Evolutionary conservation across 2,797 vertebrate genomes (phyloP), one percentile per base, ranked within the genome.

Genomic region (Liasis olivaceus): DNA sequence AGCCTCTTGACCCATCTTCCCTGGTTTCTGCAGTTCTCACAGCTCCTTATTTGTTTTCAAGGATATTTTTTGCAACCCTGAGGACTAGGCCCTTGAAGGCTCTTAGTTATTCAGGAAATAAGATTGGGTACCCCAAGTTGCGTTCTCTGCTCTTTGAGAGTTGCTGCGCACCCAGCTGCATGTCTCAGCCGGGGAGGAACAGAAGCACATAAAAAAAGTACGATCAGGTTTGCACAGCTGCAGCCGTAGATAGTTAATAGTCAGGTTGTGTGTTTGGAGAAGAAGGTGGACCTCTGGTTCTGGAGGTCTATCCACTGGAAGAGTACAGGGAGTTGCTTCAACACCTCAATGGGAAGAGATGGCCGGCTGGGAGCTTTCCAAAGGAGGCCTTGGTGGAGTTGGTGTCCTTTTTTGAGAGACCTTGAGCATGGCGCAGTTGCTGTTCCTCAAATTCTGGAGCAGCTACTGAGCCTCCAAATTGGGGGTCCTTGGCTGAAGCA

Each of bases 271-370:
- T 28, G 64, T 13, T 69, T 11, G 12, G 3, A 26, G 12, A n/a
- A n/a, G 2, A 69, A 8, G 28, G 0, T n/a, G 28, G 11, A 28
- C 26, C n/a, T 31, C n/a, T 42, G 42, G 56, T 85, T 14, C 47
- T 17, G 42, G 77, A 84, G 47, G 84, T 14, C 51, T 85, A 56
- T 47, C 84, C 54, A 85, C 69, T 31, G 12, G 17, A 13, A 26
- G 8, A 28, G 28, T 26, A 28, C 22, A 26, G 28, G 63, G 26
- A 66, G 63, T 31, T 60, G 14, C 14, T 59, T 20, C 26, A 89
- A 90, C 93, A 81, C n/a, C 91, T 81, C 28, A 56, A 77, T 66
- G 31, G 94, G 36, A 90, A 94, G 92, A 92, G 9, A 24, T 0
- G 20, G 26, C 36, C 12, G 87, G 87, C 91, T 22, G 62, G 0